Evolutionary conservation across 1,140 invertebrate genomes (phyloP).

Genomic region (Forficula auricularia): DNA sequence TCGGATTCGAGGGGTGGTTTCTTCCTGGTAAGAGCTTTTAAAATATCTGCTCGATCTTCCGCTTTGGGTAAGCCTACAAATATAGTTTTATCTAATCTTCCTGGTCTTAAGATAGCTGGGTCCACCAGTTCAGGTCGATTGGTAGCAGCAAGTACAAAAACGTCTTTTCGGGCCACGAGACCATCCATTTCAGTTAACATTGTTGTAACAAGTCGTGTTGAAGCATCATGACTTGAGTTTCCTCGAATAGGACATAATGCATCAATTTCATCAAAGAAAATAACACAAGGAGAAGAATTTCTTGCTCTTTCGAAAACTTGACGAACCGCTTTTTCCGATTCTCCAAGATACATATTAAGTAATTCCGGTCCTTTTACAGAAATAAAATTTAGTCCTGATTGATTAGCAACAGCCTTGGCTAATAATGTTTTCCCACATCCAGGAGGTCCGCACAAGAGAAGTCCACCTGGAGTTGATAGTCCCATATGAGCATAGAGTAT

Average conservation of each 20-base stretch:
- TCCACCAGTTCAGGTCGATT: slow-evolving; percentile 96
- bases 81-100: slow-evolving; percentile 81
- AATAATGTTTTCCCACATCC: slow-evolving; percentile 82
- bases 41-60: slow-evolving; percentile 69
- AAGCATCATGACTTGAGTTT: not conserved
- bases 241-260: slow-evolving; percentile 68
- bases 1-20: slow-evolving; percentile 1
- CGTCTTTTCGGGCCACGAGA: slow-evolving; percentile 68
- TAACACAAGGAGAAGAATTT: slow-evolving; percentile 93
- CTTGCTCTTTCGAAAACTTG: slow-evolving; percentile 84
- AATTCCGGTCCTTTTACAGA: slow-evolving; percentile 94
- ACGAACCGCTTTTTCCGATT: slow-evolving; percentile 91
- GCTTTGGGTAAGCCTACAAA: slow-evolving; percentile 80
- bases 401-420: slow-evolving; percentile 88
- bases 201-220: slow-evolving; percentile 80
- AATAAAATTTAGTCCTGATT: slow-evolving; percentile 92
- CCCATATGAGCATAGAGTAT: slow-evolving; percentile 62
- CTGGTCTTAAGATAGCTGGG: slow-evolving; percentile 84
- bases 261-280: slow-evolving; percentile 99
- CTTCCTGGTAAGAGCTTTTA: slow-evolving; percentile 63
- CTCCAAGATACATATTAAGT: slow-evolving; percentile 97
- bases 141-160: slow-evolving; percentile 89
- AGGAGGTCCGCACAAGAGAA: slow-evolving; percentile 87
- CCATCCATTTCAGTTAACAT: slow-evolving; percentile 98
- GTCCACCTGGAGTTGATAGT: slow-evolving; percentile 61